A percentile compares a stretch with the other conserved stretches of the same genome.
Evolutionary conservation across 2,888 invertebrate genomes (phyloP).

Genomic region (Torymus tubicola): DNA sequence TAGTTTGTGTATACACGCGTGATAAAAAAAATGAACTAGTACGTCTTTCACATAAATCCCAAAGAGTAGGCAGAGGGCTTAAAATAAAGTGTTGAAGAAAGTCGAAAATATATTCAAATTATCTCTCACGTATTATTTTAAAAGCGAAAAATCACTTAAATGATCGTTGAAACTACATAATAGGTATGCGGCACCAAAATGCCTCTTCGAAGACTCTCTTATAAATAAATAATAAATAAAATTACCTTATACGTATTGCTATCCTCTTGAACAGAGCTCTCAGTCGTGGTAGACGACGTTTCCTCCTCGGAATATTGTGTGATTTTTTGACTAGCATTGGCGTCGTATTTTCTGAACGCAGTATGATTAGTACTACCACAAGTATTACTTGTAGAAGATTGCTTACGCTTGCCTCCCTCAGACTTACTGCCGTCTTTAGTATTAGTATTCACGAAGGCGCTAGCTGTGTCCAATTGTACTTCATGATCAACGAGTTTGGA

Average conservation of each 20-base stretch:
- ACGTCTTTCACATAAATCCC: too few relatives aligned
- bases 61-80: too few relatives aligned
- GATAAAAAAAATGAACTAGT: too few relatives aligned
- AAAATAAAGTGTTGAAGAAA: too few relatives aligned
- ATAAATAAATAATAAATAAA: constrained; percentile 37
- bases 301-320: constrained; percentile 80
- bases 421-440: constrained; percentile 58
- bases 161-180: too few relatives aligned
- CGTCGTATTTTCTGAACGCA: constrained; percentile 70
- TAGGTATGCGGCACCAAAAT: too few relatives aligned
- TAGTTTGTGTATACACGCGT: too few relatives aligned
- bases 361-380: constrained; percentile 66
- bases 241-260: constrained; percentile 65
- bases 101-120: too few relatives aligned
- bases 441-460: constrained; percentile 51
- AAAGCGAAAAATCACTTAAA: too few relatives aligned
- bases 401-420: constrained; percentile 66
- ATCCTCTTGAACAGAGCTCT: constrained; percentile 82
- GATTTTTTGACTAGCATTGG: constrained; percentile 70
- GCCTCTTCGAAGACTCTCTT: background rate
- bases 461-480: constrained; percentile 61
- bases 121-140: too few relatives aligned
- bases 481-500: constrained; percentile 75
- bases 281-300: constrained; percentile 84
- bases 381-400: constrained; percentile 61